Conservation (phyloP, 2,888 invertebrate genomes). For the Tromatobia lineatoria region DNA sequence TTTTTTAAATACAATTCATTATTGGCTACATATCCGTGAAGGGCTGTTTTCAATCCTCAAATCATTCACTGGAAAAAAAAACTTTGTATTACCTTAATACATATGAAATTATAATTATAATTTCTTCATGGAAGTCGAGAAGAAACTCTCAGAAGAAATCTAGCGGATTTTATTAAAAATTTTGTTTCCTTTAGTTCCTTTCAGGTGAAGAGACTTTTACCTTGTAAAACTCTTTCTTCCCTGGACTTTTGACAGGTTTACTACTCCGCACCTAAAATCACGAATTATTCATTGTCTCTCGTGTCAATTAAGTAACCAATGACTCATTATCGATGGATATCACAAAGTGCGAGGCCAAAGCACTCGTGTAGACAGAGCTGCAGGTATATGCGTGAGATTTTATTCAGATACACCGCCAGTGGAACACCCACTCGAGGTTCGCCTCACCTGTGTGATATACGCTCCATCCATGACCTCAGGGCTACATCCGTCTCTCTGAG, state of each 20-base stretch:
- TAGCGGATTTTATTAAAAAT: no score
- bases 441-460: conserved; percentile 12
- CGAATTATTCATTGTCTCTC: neutral
- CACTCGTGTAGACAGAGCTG: neutral
- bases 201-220: no score
- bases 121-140: no score
- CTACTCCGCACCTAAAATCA: neutral
- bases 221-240: neutral
- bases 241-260: neutral
- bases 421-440: conserved; percentile 14
- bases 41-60: no score
- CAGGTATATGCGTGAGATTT: conserved; percentile 10
- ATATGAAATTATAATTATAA: no score
- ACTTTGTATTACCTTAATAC: no score
- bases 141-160: no score
- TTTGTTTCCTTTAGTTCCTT: no score
- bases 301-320: conserved; percentile 27
- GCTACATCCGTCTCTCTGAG: conserved; percentile 28
- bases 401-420: neutral
- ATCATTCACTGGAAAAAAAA: no score
- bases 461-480: neutral
- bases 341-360: conserved; percentile 12
- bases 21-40: no score
- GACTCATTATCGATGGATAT: conserved; percentile 35
- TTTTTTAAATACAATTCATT: no score